These are phyloP conservation scores for Drosophila sturtevanti DNA, from an alignment of 1,140 invertebrate species.

Conservation along the genomic window DNA sequence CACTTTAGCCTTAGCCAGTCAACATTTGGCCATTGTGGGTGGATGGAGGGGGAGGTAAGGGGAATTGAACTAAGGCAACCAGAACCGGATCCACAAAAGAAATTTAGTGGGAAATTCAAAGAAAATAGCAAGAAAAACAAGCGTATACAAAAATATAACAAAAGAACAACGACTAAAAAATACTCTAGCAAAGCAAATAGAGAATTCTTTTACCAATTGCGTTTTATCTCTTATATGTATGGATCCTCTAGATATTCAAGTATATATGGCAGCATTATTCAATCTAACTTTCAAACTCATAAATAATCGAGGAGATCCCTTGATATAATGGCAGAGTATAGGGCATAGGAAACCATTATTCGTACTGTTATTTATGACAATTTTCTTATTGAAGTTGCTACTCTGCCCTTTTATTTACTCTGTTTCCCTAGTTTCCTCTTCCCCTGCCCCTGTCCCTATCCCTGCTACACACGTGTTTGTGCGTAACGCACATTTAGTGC, in stretches of 20 bases:
- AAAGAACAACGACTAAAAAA: background rate
- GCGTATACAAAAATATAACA: background rate
- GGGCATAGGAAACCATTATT: constrained; percentile 55
- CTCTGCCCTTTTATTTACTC: background rate
- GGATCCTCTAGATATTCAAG: background rate
- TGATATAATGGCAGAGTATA: constrained; percentile 21
- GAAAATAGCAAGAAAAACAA: constrained; percentile 43
- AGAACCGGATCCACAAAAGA: constrained; percentile 22
- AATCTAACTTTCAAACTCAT: background rate
- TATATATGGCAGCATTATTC: background rate
- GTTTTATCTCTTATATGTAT: background rate
- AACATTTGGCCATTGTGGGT: constrained; percentile 1
- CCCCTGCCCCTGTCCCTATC: background rate
- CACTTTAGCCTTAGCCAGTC: constrained; percentile 68
- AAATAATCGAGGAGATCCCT: background rate
- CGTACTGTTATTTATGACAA: constrained; percentile 70
- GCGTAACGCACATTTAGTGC: background rate
- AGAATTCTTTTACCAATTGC: background rate
- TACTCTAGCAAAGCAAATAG: constrained; percentile 28
- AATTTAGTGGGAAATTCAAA: constrained; percentile 69
- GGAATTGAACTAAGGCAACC: constrained; percentile 23
- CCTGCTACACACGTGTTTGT: constrained; percentile 13
- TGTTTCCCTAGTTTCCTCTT: background rate
- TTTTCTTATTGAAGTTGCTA: constrained; percentile 56
- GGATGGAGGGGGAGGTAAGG: background rate